Evolutionary conservation across 2,113 vertebrate species (phyloP).

Genomic region (Microtus richardsoni): DNA sequence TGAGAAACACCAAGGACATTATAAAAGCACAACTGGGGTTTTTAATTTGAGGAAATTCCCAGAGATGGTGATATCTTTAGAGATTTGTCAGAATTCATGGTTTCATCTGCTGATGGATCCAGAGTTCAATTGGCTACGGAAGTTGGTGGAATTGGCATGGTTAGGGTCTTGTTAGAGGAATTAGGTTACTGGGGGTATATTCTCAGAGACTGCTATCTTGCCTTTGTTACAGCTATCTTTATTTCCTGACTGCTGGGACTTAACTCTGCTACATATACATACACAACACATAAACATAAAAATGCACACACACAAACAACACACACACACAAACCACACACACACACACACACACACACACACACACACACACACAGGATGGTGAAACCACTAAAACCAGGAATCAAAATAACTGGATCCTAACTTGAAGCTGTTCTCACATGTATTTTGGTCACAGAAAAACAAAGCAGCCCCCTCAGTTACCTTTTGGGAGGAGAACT

Average conservation of each 20-base stretch:
- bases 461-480: not conserved
- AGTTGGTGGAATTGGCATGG: not conserved
- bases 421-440: not conserved
- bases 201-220: not conserved
- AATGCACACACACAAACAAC: not conserved
- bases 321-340: not conserved
- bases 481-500: not conserved
- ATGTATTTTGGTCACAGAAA: not conserved
- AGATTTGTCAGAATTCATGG: not conserved
- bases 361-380: not conserved
- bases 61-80: not conserved
- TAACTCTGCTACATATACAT: not conserved
- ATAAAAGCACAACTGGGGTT: not conserved
- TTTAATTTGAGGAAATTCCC: not conserved
- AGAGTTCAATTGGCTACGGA: not conserved
- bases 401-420: not conserved
- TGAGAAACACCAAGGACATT: not conserved
- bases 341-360: not conserved
- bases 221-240: not conserved
- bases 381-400: not conserved
- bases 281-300: not conserved
- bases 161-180: not conserved
- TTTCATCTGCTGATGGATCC: not conserved
- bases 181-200: not conserved
- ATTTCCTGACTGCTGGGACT: not conserved